Conservation (phyloP, 2,113 vertebrate genomes). For the Scolopax mira region DNA sequence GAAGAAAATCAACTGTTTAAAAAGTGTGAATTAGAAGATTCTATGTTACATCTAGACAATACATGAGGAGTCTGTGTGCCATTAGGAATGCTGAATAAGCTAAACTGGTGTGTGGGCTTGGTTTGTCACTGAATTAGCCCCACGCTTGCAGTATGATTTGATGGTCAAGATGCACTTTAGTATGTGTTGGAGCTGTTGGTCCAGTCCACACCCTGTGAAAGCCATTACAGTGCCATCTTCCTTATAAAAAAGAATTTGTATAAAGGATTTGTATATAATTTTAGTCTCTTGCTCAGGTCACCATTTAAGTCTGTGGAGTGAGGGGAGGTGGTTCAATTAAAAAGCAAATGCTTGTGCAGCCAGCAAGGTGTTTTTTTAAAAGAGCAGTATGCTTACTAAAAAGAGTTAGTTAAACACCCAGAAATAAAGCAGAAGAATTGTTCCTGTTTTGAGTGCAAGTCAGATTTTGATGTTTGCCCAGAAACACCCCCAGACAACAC, state of each 20-base stretch:
- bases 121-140: background rate
- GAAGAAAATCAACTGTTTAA: background rate
- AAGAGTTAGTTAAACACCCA: background rate
- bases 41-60: background rate
- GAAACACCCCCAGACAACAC: background rate
- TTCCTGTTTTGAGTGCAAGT: background rate
- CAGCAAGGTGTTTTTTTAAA: background rate
- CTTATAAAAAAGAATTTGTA: background rate
- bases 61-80: background rate
- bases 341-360: background rate
- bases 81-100: background rate
- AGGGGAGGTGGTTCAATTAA: background rate
- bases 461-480: constrained; percentile 7
- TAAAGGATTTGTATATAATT: background rate
- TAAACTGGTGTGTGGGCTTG: background rate
- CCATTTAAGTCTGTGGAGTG: background rate
- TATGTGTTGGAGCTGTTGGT: background rate
- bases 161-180: background rate
- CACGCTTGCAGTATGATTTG: background rate
- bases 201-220: background rate
- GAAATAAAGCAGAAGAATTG: constrained; percentile 2
- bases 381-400: background rate
- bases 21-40: background rate
- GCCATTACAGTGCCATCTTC: background rate
- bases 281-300: background rate